Evolutionary conservation across 2,113 vertebrate species (phyloP), one percentile per base, ranked within the genome.

Genomic region (Choloepus hoffmanni): DNA sequence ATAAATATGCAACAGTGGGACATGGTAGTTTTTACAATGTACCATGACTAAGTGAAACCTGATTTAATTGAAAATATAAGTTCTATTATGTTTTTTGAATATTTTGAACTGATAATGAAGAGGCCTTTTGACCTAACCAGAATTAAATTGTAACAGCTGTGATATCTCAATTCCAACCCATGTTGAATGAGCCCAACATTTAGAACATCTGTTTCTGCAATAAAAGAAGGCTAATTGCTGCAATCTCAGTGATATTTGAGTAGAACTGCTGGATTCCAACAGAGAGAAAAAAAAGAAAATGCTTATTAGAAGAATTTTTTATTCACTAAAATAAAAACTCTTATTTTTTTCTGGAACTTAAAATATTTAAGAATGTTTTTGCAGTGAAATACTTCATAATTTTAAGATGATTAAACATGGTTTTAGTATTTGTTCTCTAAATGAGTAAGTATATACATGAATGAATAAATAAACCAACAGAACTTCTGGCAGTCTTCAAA

Each of bases 61-160:
- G 79, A 15, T 79, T 85, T 74, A 90, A 74, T 30, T 78, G 55
- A 53, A 95, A 95, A 62, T 81, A 78, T 77, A 87, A 26, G 18
- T 16, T 43, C 89, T 95, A 40, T 4, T 36, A 77, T 16, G 60
- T 67, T 95, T 73, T 89, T 86, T 83, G 85, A 93, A 58, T 90
- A n/a, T 92, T 95, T 94, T 83, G 16, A 95, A 60, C 28, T 1
- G 43, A 94, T 91, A 58, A 33, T 78, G n/a, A 84, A 94, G 11
- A 73, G 70, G 55, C 12, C 94, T 95, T 97, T 60, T 78, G 94
- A 62, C 53, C 62, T 94, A 89, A 96, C 50, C 87, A 83, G 40
- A 95, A 73, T 89, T 97, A 79, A 72, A 50, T 84, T 91, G 19
- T 65, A 97, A 84, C 94, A 97, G 89, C 96, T 96, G 60, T 83